Conservation (phyloP, 2,888 invertebrate genomes). For the Eumacrocentrus americanus region DNA sequence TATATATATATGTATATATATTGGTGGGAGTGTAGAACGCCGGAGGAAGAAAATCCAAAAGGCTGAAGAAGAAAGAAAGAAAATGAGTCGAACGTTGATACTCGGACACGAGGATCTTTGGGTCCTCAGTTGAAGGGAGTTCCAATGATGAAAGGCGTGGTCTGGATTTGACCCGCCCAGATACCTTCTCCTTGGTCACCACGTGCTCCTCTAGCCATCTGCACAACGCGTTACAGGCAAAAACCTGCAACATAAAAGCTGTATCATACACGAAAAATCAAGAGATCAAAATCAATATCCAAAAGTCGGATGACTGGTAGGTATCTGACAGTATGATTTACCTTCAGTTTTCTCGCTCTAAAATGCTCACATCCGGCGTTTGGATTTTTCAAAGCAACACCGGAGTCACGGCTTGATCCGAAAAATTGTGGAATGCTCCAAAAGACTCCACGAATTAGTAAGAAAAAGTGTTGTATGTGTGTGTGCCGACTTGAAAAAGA, state of each 20-base stretch:
- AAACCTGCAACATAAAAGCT: background rate
- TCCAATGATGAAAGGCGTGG: constrained; percentile 24
- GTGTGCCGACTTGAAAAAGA: background rate
- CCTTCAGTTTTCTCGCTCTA: too few species aligned
- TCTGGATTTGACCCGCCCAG: constrained; percentile 21
- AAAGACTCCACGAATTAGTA: background rate
- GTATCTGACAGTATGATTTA: background rate
- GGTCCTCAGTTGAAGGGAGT: constrained; percentile 21
- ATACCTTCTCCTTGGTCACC: constrained; percentile 25
- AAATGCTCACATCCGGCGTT: background rate
- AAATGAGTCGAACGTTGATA: constrained; percentile 12
- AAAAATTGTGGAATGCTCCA: background rate
- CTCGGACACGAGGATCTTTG: constrained; percentile 2
- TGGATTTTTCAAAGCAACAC: background rate
- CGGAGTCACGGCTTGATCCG: background rate
- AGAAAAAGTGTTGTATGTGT: too few species aligned
- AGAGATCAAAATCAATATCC: constrained; percentile 2
- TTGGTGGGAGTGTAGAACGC: background rate
- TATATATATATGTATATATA: too few species aligned
- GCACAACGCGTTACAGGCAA: constrained; percentile 1
- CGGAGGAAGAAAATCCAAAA: background rate
- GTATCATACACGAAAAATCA: background rate
- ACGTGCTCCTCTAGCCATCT: constrained; percentile 8
- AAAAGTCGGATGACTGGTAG: background rate
- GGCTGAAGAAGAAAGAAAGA: constrained; percentile 21